phyloP scores from a whole-genome alignment of 2,888 invertebrate genomes.

The Ecdyonurus torrentis region DNA sequence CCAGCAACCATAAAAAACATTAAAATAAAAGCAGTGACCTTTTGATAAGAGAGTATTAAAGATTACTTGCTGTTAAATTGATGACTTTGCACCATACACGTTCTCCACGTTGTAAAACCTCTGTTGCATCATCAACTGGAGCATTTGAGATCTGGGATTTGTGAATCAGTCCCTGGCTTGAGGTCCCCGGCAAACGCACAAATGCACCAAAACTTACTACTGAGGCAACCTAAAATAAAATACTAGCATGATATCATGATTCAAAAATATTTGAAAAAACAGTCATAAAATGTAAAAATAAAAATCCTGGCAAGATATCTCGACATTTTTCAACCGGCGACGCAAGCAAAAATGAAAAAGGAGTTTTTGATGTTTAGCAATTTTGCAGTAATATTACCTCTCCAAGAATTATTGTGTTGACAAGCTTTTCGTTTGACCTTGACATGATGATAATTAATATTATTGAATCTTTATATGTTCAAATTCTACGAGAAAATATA shows the following conservation, averaged over 20 bases:
- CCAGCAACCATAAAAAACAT: too few species aligned
- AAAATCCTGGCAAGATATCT: too few species aligned
- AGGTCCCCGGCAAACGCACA: constrained; percentile 25
- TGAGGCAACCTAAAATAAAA: constrained; percentile 20
- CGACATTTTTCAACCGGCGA: too few species aligned
- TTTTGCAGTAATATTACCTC: constrained; percentile 18
- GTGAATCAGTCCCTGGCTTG: constrained; percentile 26
- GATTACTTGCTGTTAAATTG: constrained; percentile 16
- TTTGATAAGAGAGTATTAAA: not conserved
- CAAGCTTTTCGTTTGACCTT: not conserved
- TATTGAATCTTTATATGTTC: too few species aligned
- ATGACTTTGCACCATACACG: constrained; percentile 29
- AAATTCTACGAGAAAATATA: too few species aligned
- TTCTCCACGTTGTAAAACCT: constrained; percentile 26
- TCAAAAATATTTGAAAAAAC: too few species aligned
- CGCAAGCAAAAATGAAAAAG: too few species aligned
- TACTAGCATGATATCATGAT: too few species aligned
- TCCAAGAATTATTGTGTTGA: constrained; percentile 25
- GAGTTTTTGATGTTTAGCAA: too few species aligned
- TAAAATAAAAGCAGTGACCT: not conserved
- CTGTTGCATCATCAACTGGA: constrained; percentile 24
- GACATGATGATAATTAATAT: not conserved
- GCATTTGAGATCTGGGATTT: constrained; percentile 22
- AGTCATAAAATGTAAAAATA: too few species aligned
- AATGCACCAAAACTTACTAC: constrained; percentile 29